Evolutionary conservation across 2,888 invertebrate species (phyloP).

Genomic region (Habroteleia sp.): DNA sequence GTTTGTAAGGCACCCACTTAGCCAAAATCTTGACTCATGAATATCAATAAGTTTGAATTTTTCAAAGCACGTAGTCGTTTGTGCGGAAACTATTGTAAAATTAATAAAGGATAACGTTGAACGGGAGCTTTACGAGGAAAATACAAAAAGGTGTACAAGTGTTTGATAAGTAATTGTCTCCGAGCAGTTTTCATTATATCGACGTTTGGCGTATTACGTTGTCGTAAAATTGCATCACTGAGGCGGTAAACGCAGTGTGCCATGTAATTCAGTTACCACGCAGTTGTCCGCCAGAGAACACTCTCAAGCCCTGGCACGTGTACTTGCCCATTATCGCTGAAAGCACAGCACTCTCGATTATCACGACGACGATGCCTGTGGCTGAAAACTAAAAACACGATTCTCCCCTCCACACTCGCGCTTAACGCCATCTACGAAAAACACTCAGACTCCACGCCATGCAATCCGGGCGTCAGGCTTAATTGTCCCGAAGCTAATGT

Average conservation of each 20-base stretch:
- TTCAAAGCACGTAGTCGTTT: slow-evolving; percentile 9
- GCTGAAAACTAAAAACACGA: slow-evolving; percentile 77
- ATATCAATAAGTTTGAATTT: no score
- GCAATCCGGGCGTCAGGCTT: slow-evolving; percentile 27
- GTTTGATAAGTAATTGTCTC: slow-evolving; percentile 60
- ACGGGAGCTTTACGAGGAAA: slow-evolving; percentile 14
- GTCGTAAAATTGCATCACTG: slow-evolving; percentile 76
- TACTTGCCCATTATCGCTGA: slow-evolving; percentile 80
- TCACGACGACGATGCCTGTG: slow-evolving; percentile 75
- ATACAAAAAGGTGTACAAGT: slow-evolving; percentile 54
- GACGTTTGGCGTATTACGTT: slow-evolving; percentile 72
- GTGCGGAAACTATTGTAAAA: slow-evolving; percentile 24
- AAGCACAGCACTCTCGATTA: slow-evolving; percentile 80
- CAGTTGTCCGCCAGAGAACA: slow-evolving; percentile 71
- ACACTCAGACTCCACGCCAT: slow-evolving; percentile 25
- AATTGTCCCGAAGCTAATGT: slow-evolving; percentile 43
- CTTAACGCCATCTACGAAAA: slow-evolving; percentile 60
- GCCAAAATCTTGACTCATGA: no score
- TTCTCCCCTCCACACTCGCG: slow-evolving; percentile 47
- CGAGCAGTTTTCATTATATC: slow-evolving; percentile 64
- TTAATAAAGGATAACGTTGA: slow-evolving; percentile 35
- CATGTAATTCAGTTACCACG: slow-evolving; percentile 78
- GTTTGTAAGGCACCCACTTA: no score
- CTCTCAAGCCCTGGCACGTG: slow-evolving; percentile 72
- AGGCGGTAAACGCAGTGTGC: slow-evolving; percentile 78